Base-by-base conservation (phyloP, 2,113 vertebrate genomes). In the Cyprinus carpio region DNA sequence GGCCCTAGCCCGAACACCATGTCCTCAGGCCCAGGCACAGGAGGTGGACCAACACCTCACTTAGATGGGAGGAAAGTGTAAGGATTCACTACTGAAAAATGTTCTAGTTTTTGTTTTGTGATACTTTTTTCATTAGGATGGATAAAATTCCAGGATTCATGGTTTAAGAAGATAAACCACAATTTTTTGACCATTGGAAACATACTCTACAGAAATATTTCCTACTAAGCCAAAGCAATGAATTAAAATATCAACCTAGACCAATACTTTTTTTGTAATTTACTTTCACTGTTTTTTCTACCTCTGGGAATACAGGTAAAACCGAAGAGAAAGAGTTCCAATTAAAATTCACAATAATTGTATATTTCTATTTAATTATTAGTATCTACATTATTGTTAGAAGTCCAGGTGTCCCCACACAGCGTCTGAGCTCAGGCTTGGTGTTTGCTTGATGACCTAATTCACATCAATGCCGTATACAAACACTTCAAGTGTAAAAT, bases 371-470 rank as follows among this genome's bases (percentile, higher is more conserved):
- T n/a, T n/a, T 58, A 20, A 58, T 58, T n/a, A n/a, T n/a, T n/a
- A n/a, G n/a, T n/a, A 4, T 60, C 7, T 58, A 58, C n/a, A 58
- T n/a, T 58, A 58, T 56, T 23, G 56, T n/a, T 58, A 90, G 98
- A 99, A 89, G 98, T 99, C 85, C 97, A 98, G 91, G 97, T 99
- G 85, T 97, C 97, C n/a, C n/a, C n/a, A n/a, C 80, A 96, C 96
- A 0, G 97, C 98, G 1, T 97, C 98, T 1, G 98, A 99, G 89
- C 93, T 97, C n/a, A n/a, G n/a, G n/a, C 65, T 96, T 98, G 97
- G 98, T 98, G 90, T 34, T 82, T 56, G 15, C n/a, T 76, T 27
- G 23, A 27, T 40, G 67, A n/a, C n/a, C n/a, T n/a, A n/a, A n/a
- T n/a, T 64, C 0, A 34, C 2, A 27, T 65, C n/a, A 69, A 69